Conservation (phyloP, 2,113 vertebrate species). For the Psophia crepitans region DNA sequence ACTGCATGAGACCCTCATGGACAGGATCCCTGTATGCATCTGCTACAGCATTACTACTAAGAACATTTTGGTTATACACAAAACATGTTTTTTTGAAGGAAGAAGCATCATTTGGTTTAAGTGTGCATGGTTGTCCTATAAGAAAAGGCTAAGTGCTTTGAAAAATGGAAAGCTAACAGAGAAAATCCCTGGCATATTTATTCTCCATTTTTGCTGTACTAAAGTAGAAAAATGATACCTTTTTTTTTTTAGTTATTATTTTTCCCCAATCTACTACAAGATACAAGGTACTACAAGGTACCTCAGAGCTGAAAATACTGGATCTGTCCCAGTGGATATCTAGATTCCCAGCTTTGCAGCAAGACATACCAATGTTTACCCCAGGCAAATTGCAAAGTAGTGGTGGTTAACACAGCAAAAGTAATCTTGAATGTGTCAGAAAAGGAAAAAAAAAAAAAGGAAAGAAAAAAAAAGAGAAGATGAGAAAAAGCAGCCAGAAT, state of each 20-base stretch:
- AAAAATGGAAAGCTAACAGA: not conserved
- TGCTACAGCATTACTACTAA: not conserved
- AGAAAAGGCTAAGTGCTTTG: not conserved
- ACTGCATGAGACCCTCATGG: not conserved
- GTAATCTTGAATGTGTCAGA: not conserved
- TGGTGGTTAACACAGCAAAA: not conserved
- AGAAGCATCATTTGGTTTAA: not conserved
- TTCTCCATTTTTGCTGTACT: accelerated
- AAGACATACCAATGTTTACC: not conserved
- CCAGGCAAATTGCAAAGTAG: not conserved
- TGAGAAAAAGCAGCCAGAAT: not conserved
- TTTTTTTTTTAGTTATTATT: too few species aligned
- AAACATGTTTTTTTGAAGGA: not conserved
- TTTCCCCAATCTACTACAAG: not conserved
- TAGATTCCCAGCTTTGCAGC: not conserved
- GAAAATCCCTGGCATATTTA: not conserved
- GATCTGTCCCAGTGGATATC: not conserved
- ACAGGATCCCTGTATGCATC: not conserved
- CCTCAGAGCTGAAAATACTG: not conserved
- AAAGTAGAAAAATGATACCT: not conserved
- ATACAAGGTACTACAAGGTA: too few species aligned
- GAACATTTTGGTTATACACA: not conserved
- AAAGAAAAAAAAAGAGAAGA: not conserved
- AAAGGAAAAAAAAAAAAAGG: not conserved
- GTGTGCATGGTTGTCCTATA: not conserved